Evolutionary conservation across 2,888 invertebrate species (phyloP).

Genomic region (Choreutis nemorana): DNA sequence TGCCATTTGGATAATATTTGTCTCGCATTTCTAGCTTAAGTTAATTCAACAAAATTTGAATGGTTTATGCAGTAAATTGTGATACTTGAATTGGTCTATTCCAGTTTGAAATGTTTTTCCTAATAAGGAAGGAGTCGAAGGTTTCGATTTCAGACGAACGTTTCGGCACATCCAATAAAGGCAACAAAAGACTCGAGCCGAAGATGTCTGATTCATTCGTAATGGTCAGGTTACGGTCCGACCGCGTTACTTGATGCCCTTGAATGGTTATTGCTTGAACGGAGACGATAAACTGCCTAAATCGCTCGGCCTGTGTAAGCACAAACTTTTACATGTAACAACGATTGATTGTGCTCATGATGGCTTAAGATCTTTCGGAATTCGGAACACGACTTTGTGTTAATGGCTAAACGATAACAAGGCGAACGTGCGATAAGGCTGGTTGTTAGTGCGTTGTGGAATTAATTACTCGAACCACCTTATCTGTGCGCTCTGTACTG

Average conservation of each 20-base stretch:
- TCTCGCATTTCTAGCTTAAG: too few relatives aligned
- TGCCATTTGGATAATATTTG: too few relatives aligned
- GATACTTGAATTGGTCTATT: too few relatives aligned
- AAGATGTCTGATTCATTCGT: constrained; percentile 24
- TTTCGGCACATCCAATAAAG: constrained; percentile 14
- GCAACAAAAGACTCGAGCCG: constrained; percentile 14
- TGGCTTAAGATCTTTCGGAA: too few relatives aligned
- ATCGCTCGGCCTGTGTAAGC: constrained; percentile 10
- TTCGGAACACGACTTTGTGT: too few relatives aligned
- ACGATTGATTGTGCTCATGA: too few relatives aligned
- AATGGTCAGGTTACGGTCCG: constrained; percentile 20
- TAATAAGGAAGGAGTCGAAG: too few relatives aligned
- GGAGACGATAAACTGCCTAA: constrained; percentile 13
- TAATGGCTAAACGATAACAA: constrained; percentile 9
- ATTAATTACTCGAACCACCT: constrained; percentile 10
- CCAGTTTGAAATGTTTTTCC: too few relatives aligned
- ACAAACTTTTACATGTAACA: too few relatives aligned
- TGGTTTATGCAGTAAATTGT: too few relatives aligned
- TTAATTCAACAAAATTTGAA: too few relatives aligned
- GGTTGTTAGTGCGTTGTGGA: constrained; percentile 6
- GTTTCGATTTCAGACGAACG: too few relatives aligned
- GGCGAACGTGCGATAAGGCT: constrained; percentile 12
- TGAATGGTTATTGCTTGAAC: constrained; percentile 16
- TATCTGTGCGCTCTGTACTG: constrained; percentile 17
- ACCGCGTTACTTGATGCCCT: constrained; percentile 25